phyloP scores from a whole-genome alignment of 1,140 invertebrate species.

The Limonius californicus region DNA sequence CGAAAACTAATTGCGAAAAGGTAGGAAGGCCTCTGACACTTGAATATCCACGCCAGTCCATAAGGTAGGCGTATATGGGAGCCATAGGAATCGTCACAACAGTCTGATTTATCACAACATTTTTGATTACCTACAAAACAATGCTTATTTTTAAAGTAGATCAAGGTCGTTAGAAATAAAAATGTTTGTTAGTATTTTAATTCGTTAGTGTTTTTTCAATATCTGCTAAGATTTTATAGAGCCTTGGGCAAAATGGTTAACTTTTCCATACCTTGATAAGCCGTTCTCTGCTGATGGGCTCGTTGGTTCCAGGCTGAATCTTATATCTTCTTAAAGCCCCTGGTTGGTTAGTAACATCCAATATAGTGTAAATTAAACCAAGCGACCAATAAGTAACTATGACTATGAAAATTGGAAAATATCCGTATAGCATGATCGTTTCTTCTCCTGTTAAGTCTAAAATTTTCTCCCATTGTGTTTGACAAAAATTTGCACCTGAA shows the following conservation, averaged over 20 bases:
- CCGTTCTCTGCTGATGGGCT: slow-evolving; percentile 62
- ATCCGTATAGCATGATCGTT: slow-evolving; percentile 62
- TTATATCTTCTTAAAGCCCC: slow-evolving; percentile 68
- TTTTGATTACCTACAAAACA: slow-evolving; percentile 55
- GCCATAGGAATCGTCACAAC: slow-evolving; percentile 65
- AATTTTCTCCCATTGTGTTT: slow-evolving; percentile 75
- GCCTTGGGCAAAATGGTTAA: no score
- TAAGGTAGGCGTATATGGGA: slow-evolving; percentile 57
- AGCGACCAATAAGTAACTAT: slow-evolving; percentile 71
- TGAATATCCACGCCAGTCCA: slow-evolving; percentile 66
- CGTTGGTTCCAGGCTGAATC: slow-evolving; percentile 77
- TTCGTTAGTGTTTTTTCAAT: no score
- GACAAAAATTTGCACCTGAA: slow-evolving; percentile 81
- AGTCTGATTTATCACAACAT: slow-evolving; percentile 48
- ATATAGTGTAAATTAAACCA: slow-evolving; percentile 68
- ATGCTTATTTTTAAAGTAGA: no score
- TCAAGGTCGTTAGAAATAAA: background rate
- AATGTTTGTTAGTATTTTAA: slow-evolving; percentile 54
- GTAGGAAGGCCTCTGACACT: slow-evolving; percentile 69
- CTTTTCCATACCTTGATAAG: slow-evolving; percentile 53
- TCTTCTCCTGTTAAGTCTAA: slow-evolving; percentile 63
- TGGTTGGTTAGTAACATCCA: slow-evolving; percentile 73
- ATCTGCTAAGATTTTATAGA: no score
- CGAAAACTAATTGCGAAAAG: slow-evolving; percentile 77
- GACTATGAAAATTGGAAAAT: slow-evolving; percentile 57